phyloP scores from a whole-genome alignment of 2,113 vertebrate genomes.

The Chloroceryle aenea region DNA sequence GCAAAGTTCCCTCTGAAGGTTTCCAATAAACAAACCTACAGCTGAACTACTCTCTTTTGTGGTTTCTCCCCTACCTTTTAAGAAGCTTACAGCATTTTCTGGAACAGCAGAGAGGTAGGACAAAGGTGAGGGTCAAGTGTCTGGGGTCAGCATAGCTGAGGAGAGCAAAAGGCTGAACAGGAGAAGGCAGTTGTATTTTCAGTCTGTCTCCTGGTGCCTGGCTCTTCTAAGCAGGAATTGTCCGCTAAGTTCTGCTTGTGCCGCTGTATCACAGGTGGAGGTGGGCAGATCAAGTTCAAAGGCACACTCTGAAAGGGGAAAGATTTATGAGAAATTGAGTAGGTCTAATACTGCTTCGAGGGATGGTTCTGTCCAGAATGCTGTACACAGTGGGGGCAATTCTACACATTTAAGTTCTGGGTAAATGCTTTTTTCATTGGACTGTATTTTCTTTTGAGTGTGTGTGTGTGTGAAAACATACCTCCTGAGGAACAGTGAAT shows the following conservation, averaged over 20 bases:
- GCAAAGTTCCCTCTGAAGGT: neutral
- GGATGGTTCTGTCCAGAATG: neutral
- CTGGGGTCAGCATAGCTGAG: neutral
- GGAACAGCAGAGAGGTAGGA: neutral
- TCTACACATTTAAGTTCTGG: neutral
- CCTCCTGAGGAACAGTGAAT: neutral
- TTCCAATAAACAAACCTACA: neutral
- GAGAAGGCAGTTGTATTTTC: fast-evolving
- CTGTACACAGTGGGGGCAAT: neutral
- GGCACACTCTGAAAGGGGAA: neutral
- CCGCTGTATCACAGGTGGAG: neutral
- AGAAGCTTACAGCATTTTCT: neutral
- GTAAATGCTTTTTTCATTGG: neutral
- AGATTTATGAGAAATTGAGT: neutral
- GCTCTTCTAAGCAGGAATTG: neutral
- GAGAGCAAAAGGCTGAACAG: neutral
- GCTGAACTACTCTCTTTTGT: neutral
- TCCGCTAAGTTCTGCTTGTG: neutral
- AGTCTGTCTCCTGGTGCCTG: neutral
- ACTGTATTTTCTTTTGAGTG: neutral
- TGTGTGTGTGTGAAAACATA: neutral
- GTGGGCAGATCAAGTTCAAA: neutral
- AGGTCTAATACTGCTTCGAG: neutral
- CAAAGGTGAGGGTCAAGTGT: neutral
- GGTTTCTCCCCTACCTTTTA: neutral